phyloP scores from a whole-genome alignment of 2,113 vertebrate species.

The Polypterus senegalus region DNA sequence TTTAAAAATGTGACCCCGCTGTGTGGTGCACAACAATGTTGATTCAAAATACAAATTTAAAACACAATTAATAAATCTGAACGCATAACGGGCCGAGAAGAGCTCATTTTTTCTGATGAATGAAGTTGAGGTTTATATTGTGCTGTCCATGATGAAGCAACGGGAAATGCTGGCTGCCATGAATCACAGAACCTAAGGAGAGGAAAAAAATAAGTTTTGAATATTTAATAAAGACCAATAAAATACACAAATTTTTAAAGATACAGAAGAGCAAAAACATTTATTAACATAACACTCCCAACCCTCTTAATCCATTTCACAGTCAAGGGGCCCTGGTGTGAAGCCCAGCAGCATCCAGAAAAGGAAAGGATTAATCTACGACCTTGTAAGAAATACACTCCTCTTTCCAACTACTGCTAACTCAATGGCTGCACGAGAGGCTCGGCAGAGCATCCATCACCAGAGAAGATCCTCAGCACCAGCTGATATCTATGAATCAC shows the following conservation, averaged over 20 bases:
- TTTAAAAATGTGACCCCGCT: constrained; percentile 58
- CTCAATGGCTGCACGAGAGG: no score
- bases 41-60: constrained; percentile 19
- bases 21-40: constrained; percentile 23
- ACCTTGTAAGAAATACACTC: neutral
- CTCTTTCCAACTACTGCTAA: no score
- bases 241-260: neutral
- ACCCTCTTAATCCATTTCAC: neutral
- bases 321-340: neutral
- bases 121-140: constrained; percentile 78
- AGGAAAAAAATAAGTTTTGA: constrained; percentile 21
- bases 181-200: constrained; percentile 72
- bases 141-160: constrained; percentile 81
- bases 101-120: constrained; percentile 94
- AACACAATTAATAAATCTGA: constrained; percentile 24
- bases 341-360: neutral
- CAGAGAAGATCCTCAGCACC: no score
- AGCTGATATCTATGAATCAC: no score
- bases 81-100: constrained; percentile 26
- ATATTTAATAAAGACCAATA: neutral
- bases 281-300: neutral
- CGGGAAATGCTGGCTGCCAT: constrained; percentile 73
- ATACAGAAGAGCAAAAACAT: neutral
- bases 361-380: neutral
- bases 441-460: no score